These are phyloP conservation scores for Calephelis nemesis DNA, from an alignment of 1,140 invertebrate species.

Conservation along the genomic window DNA sequence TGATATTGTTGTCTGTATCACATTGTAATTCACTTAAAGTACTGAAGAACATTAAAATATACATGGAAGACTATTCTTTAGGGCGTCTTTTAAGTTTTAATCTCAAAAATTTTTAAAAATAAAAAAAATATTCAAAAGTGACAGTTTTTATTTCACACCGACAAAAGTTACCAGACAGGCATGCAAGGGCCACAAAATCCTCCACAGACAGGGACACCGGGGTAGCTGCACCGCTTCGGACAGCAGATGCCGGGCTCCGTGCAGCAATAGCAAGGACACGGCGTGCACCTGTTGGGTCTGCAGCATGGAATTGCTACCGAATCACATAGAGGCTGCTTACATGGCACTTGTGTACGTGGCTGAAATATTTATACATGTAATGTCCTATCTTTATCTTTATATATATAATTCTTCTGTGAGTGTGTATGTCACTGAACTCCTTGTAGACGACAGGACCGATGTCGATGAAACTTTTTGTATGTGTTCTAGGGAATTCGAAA, in stretches of 20 bases:
- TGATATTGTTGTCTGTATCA: too few species aligned
- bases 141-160: background rate
- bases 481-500: too few species aligned
- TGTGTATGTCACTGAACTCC: too few species aligned
- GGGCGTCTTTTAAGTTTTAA: too few species aligned
- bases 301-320: constrained; percentile 56
- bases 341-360: constrained; percentile 43
- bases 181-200: constrained; percentile 62
- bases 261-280: constrained; percentile 64
- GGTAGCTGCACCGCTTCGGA: constrained; percentile 61
- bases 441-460: too few species aligned
- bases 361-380: constrained; percentile 29
- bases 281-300: constrained; percentile 56
- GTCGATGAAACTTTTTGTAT: too few species aligned
- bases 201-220: constrained; percentile 59
- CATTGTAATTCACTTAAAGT: too few species aligned
- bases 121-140: background rate
- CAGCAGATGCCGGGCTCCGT: constrained; percentile 53
- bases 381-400: too few species aligned
- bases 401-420: too few species aligned
- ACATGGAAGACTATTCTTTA: too few species aligned
- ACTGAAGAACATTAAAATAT: too few species aligned
- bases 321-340: constrained; percentile 43
- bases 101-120: background rate
- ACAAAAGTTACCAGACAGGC: constrained; percentile 55